These are phyloP conservation scores for Coenonympha arcania DNA, from an alignment of 2,888 invertebrate genomes.

Conservation along the genomic window DNA sequence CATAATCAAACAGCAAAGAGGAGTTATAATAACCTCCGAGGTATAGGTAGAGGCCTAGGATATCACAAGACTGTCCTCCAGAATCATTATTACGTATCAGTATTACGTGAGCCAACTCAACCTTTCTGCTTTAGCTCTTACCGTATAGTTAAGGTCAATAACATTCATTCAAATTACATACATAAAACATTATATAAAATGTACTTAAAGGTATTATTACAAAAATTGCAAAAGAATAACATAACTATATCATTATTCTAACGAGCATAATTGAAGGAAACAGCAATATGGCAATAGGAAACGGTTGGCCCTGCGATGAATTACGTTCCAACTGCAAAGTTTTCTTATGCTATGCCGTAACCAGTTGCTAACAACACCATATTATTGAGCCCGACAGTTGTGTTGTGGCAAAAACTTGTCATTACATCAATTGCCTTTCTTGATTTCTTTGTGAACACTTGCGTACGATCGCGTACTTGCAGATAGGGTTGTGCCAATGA, in stretches of 20 bases:
- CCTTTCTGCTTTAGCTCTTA: too few species aligned
- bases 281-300: conserved; percentile 15
- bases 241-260: neutral
- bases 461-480: neutral
- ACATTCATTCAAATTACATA: too few species aligned
- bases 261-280: conserved; percentile 6
- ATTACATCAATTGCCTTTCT: conserved; percentile 18
- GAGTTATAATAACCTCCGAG: too few species aligned
- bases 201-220: neutral
- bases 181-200: too few species aligned
- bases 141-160: too few species aligned
- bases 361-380: neutral
- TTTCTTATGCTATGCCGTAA: conserved; percentile 18
- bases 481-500: neutral
- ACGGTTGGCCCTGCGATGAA: neutral
- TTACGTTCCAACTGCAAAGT: too few species aligned
- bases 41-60: too few species aligned
- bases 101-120: too few species aligned
- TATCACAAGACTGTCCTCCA: too few species aligned
- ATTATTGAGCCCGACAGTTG: too few species aligned
- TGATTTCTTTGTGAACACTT: conserved; percentile 4
- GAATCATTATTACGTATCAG: too few species aligned
- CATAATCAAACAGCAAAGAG: too few species aligned
- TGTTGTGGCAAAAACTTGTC: conserved; percentile 7
- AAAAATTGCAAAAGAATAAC: neutral